Base-by-base conservation (phyloP, 2,113 vertebrate genomes). In the Coturnix japonica region DNA sequence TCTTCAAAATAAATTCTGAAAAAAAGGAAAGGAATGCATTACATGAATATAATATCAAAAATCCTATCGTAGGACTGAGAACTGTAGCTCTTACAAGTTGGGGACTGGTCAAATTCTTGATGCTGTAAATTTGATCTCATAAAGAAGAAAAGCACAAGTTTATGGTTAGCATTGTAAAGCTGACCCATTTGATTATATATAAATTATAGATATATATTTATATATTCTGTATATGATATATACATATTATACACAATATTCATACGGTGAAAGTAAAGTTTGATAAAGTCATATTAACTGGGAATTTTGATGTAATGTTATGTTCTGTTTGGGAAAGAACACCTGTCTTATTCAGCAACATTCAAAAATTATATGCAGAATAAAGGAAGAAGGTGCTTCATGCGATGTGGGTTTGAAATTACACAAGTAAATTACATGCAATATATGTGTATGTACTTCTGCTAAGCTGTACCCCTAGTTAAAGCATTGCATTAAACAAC, bases 151-250 rank as follows among this genome's bases (percentile, higher is more conserved):
- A 96, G 93, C 95, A 81, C 96, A 97, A 94, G 71, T 86, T 97
- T 96, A 96, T 92, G 90, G 93, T 91, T 92, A 57, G 56, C 56
- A 94, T 26, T 79, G 69, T 94, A 90, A 97, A 96, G 87, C 84
- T 95, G 87, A 94, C 83, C 63, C 79, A 95, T 66, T 74, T 92
- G 89, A 94, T 91, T 95, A 95, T 93, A 89, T 69, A 72, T 73
- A 82, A 77, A 92, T 78, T 91, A 89, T 89, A 96, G 84, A 97
- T 87, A 91, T 94, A 96, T 96, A 97, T 97, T 94, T 96, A 91
- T 95, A 95, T 92, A 97, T 92, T 51, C 89, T 94, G 94, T 81
- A 95, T 89, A 95, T 41, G 85, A 33, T 93, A 88, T 60, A 85
- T 83, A 76, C 35, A 83, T 88, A 84, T 67, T 91, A 81, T 61